Percentiles rank a stretch among this genome's conserved stretches.
These are phyloP conservation scores for Carassius gibelio DNA, from an alignment of 2,113 vertebrate species.

Conservation along the genomic window DNA sequence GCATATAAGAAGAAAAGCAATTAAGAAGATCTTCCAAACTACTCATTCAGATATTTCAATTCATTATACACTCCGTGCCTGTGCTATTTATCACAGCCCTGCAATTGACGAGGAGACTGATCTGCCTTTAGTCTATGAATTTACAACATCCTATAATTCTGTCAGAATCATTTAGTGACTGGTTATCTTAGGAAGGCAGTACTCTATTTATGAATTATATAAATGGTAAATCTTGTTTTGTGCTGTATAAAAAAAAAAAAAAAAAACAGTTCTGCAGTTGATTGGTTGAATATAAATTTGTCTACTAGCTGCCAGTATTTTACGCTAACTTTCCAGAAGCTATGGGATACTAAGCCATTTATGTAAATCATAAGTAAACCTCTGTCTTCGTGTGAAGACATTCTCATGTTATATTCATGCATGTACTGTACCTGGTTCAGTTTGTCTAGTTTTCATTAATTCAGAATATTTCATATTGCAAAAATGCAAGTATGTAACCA, in stretches of 20 bases:
- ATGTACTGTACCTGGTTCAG: constrained; percentile 2
- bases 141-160: background rate
- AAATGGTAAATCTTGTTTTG: background rate
- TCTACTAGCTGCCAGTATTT: background rate
- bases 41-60: background rate
- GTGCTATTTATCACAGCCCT: background rate
- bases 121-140: background rate
- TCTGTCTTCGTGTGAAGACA: background rate
- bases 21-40: constrained; percentile 4
- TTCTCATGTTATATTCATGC: constrained; percentile 3
- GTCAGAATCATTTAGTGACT: background rate
- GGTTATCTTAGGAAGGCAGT: background rate
- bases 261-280: background rate
- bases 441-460: constrained; percentile 10
- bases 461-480: constrained; percentile 2
- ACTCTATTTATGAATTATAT: background rate
- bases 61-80: constrained; percentile 27
- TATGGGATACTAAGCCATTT: background rate
- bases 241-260: background rate
- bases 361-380: background rate
- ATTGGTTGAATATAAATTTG: background rate
- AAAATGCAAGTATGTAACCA: background rate
- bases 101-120: background rate
- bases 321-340: background rate
- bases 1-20: background rate